Percentiles rank a stretch among this genome's conserved stretches.
Evolutionary conservation across 2,113 vertebrate species (phyloP).

Genomic region (Martes martes): DNA sequence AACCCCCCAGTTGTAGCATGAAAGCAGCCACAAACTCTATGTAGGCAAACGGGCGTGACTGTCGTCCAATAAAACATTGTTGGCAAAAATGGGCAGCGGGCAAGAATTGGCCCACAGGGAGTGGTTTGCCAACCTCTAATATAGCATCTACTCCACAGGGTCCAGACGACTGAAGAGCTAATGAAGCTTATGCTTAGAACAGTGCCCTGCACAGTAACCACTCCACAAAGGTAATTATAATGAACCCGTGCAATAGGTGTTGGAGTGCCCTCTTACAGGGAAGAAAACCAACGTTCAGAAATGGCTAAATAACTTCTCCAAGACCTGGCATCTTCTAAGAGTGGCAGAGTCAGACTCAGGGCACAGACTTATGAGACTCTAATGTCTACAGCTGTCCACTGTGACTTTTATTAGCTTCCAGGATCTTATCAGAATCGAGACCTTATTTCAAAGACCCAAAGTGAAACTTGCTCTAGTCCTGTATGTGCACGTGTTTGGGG

Average conservation of each 20-base stretch:
- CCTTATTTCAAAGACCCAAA: neutral
- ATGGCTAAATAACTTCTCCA: neutral
- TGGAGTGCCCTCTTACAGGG: neutral
- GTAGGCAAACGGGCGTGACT: neutral
- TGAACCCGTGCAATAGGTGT: neutral
- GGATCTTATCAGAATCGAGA: conserved; percentile 1
- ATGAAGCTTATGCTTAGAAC: neutral
- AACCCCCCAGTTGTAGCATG: neutral
- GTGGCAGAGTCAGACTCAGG: neutral
- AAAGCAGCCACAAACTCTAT: neutral
- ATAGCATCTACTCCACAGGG: neutral
- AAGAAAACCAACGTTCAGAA: conserved; percentile 11
- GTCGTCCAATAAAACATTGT: neutral
- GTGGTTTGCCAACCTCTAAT: neutral
- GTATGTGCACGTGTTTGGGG: neutral
- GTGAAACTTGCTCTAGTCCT: neutral
- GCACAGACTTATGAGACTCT: neutral
- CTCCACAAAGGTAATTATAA: neutral
- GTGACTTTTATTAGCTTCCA: neutral
- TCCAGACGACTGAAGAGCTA: neutral
- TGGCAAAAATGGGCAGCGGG: neutral
- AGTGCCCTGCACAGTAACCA: neutral
- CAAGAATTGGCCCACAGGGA: neutral
- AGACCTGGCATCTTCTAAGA: neutral
- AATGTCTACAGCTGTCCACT: neutral